Evolutionary conservation across 2,888 invertebrate species (phyloP).

Genomic region (Dastarcus helophoroides): DNA sequence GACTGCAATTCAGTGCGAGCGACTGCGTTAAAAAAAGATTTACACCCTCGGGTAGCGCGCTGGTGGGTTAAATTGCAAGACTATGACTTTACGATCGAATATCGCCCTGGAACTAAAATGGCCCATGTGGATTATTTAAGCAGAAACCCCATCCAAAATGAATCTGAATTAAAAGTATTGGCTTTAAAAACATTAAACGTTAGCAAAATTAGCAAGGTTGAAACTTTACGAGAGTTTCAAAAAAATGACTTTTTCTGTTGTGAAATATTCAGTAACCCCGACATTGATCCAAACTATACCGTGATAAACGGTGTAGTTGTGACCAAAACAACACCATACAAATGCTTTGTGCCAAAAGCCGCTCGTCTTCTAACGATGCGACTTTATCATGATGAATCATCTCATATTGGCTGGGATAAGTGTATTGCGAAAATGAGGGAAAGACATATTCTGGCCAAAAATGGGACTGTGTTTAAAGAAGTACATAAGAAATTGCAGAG

Average conservation of each 20-base stretch:
- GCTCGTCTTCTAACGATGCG: slow-evolving; percentile 12
- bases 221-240: slow-evolving; percentile 1
- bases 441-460: too few species aligned
- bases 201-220: too few species aligned
- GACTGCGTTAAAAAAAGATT: slow-evolving; percentile 13
- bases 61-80: slow-evolving; percentile 19
- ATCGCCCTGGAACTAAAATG: too few species aligned
- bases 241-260: background rate
- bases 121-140: too few species aligned
- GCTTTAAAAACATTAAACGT: too few species aligned
- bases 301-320: slow-evolving; percentile 9
- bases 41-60: too few species aligned
- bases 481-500: slow-evolving; percentile 12
- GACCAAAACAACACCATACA: slow-evolving; percentile 8
- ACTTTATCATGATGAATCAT: slow-evolving; percentile 13
- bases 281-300: slow-evolving; percentile 3
- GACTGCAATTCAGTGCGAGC: slow-evolving; percentile 20
- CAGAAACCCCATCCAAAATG: slow-evolving; percentile 11
- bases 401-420: slow-evolving; percentile 14
- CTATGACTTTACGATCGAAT: too few species aligned
- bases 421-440: slow-evolving; percentile 13
- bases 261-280: slow-evolving; percentile 4
- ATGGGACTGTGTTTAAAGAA: too few species aligned
- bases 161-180: too few species aligned
- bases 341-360: slow-evolving; percentile 14